These are phyloP conservation scores for Paralichthys olivaceus DNA, from an alignment of 2,113 vertebrate species.

Conservation along the genomic window DNA sequence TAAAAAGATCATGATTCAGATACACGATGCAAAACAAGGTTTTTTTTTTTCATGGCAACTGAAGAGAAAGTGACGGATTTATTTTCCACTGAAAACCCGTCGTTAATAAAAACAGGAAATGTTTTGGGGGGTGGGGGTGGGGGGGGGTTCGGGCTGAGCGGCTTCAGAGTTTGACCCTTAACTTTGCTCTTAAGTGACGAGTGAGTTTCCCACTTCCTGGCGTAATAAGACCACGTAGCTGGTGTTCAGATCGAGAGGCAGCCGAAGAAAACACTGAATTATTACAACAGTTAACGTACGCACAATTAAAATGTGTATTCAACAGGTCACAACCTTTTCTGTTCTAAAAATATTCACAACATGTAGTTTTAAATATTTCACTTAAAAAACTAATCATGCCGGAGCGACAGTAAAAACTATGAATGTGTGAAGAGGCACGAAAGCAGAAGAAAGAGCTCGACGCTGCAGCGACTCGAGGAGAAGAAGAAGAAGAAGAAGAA, in stretches of 20 bases:
- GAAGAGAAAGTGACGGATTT: conserved; percentile 6
- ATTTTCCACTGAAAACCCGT: not conserved
- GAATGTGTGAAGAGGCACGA: conserved; percentile 55
- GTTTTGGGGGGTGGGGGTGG: not conserved
- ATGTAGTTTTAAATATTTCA: conserved; percentile 25
- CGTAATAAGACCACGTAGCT: not conserved
- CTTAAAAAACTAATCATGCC: not conserved
- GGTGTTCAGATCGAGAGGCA: not conserved
- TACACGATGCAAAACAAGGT: conserved; percentile 5
- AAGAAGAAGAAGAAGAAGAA: not conserved
- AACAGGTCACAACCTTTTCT: conserved; percentile 20
- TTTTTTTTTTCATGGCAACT: conserved; percentile 4
- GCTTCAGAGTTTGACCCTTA: no score
- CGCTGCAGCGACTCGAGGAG: no score
- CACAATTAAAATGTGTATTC: no score
- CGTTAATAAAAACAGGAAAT: not conserved
- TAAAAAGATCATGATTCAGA: conserved; percentile 49
- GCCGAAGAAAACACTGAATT: conserved; percentile 26
- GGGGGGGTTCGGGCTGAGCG: no score
- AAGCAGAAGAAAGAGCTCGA: conserved; percentile 1
- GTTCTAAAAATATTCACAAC: conserved; percentile 36
- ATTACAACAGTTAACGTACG: not conserved
- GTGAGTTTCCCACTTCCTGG: not conserved
- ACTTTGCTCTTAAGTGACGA: no score
- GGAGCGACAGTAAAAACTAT: conserved; percentile 25